Base-by-base conservation (phyloP, 2,888 invertebrate species). In the Mantis religiosa region DNA sequence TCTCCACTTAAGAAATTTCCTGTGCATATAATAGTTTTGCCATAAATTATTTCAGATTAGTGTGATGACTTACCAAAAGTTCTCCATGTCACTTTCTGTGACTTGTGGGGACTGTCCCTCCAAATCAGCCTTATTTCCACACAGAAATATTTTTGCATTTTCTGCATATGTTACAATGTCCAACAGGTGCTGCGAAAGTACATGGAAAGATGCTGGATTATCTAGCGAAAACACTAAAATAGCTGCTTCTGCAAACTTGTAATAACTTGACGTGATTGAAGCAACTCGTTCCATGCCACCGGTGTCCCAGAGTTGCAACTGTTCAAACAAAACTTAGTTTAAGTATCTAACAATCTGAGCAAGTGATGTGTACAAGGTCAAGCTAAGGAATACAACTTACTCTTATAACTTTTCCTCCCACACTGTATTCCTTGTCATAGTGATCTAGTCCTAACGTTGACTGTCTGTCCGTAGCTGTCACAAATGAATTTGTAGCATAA, bases 281-380 rank as follows among this genome's bases (percentile, higher is more conserved):
- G 98, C 98, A 90, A 98, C 98, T 91, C 98, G 95, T 93, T 99
- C 99, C 98, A 99, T 98, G 87, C 98, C 98, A 91, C 98, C 98
- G 82, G 99, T 99, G 92, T 99, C 99, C 98, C 98, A 99, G 91
- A 99, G 93, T 93, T 98, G 98, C 90, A 99, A 94, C 98, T 98
- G 93, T 87, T 30, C 27, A 85, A 85, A 85, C 25, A 71, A 71
- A 83, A 28, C 15, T 83, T 14, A n/a, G 83, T 12, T 30, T 28
- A 83, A 83, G 15, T 41, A 1, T 41, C 9, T 41, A 9, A 41
- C 12, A 41, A 41, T 41, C 41, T 41, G 7, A 34, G 34, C 7
- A 6, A 41, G 2, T 41, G 9, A 41, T 2, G 12, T 41, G 9
- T 41, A 41, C 41, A 41, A 41, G 9, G 41, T 41, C 41, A 41